Evolutionary conservation across 2,797 vertebrate species (phyloP), one percentile per base, ranked within the genome.

Genomic region (Falco peregrinus): DNA sequence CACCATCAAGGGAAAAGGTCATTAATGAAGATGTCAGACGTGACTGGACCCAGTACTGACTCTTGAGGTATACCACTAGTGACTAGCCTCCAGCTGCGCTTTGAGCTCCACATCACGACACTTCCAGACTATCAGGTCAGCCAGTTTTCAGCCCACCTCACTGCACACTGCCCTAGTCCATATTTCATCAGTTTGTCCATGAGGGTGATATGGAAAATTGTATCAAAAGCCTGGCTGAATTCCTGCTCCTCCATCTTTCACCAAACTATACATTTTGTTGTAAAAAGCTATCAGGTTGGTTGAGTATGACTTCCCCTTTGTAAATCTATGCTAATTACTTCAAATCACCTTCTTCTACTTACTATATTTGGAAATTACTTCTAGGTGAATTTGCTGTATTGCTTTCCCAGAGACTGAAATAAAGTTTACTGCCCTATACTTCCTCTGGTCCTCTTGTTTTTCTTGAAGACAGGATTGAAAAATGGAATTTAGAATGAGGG

Each of bases 1-100:
- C 6, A 10, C 8, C 21, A 8, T 48, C 0, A 1, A 56, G 16
- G 21, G 9, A 16, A 45, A 51, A 63, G 11, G 33, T 80, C 25
- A 31, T 41, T 60, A 51, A 43, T 60, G 37, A 60, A 60, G 35
- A 56, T 26, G 10, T 65, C 31, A 80, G 16, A 60, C 5, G 6
- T 4, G 35, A 5, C 33, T 51, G 37, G 41, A 77, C 9, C 16
- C 51, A 67, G 6, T 39, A 57, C 0, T 35, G 31, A 45, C 19
- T 26, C 16, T 14, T 31, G 6, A 45, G 43, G 43, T 45, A 45
- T 45, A 45, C 43, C 17, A 18, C 43, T 11, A 11, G 19, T 9
- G 5, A 60, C 47, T 20, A 51, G 41, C 4, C 14, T 69, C 18
- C 31, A 37, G 51, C 18, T 71, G 41, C 39, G n/a, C 39, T 67